A percentile compares a stretch with the other conserved stretches of the same genome.
These are phyloP conservation scores for Leptinotarsa haldemani DNA, from an alignment of 2,888 invertebrate genomes.

Conservation along the genomic window DNA sequence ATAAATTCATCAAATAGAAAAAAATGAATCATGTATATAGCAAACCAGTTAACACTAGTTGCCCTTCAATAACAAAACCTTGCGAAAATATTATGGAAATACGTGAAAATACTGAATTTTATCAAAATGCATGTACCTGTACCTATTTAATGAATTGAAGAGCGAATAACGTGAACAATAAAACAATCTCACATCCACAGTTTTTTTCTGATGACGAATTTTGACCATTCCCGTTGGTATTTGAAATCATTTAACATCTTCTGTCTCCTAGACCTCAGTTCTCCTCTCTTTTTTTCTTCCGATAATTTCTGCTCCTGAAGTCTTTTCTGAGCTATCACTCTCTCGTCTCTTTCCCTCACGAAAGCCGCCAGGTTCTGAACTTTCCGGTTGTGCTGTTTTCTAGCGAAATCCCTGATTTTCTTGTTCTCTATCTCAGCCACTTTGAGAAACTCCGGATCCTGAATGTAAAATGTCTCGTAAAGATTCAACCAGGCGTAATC, in stretches of 20 bases:
- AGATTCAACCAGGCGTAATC: slow-evolving; percentile 93
- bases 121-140: no score
- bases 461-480: slow-evolving; percentile 86
- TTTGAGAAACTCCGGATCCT: slow-evolving; percentile 81
- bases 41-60: no score
- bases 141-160: no score
- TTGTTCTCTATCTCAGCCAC: slow-evolving; percentile 96
- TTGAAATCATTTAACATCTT: slow-evolving; percentile 73
- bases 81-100: no score
- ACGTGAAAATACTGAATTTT: no score
- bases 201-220: slow-evolving; percentile 65
- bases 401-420: slow-evolving; percentile 89
- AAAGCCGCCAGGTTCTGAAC: slow-evolving; percentile 91
- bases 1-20: no score
- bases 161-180: no score
- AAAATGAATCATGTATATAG: no score
- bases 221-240: slow-evolving; percentile 70
- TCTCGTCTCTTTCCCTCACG: slow-evolving; percentile 91
- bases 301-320: slow-evolving; percentile 82
- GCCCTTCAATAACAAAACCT: no score
- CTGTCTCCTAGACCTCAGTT: slow-evolving; percentile 77
- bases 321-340: slow-evolving; percentile 81
- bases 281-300: slow-evolving; percentile 78
- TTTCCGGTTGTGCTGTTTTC: slow-evolving; percentile 94
- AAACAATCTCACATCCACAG: no score